Conservation (phyloP, 2,797 vertebrate species). For the Pseudotriccus pelzelni region DNA sequence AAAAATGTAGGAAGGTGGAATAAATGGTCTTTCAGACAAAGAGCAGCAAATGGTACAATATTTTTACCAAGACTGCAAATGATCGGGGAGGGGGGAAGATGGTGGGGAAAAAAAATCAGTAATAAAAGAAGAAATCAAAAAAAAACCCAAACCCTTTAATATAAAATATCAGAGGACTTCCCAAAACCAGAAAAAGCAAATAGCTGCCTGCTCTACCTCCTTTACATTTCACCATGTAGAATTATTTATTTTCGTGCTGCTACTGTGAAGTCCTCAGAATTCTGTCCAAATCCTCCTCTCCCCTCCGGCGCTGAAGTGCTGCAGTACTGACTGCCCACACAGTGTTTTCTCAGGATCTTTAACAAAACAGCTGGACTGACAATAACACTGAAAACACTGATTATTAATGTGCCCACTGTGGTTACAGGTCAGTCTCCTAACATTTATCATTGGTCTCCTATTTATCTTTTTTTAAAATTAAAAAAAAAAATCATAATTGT, state of each 20-base stretch:
- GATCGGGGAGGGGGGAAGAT: not conserved
- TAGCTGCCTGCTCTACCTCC: not conserved
- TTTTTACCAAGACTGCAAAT: not conserved
- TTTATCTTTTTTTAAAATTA: not conserved
- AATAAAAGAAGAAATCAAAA: not conserved
- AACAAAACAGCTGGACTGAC: not conserved
- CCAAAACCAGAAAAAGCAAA: not conserved
- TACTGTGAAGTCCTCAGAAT: not conserved
- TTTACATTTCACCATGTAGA: not conserved
- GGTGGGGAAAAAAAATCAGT: not conserved
- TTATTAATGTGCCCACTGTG: not conserved
- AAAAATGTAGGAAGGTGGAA: not conserved
- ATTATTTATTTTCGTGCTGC: not conserved
- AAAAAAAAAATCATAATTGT: not conserved
- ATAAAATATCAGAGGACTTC: not conserved
- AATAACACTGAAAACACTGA: not conserved
- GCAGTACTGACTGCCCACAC: not conserved
- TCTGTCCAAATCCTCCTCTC: not conserved
- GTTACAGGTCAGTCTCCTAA: not conserved
- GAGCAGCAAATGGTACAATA: not conserved
- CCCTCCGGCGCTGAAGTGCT: not conserved
- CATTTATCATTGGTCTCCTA: not conserved
- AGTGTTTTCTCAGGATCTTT: not conserved
- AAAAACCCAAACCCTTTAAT: not conserved
- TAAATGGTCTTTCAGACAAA: not conserved